Conservation (phyloP, 2,113 vertebrate genomes). For the Lepus timidus region DNA sequence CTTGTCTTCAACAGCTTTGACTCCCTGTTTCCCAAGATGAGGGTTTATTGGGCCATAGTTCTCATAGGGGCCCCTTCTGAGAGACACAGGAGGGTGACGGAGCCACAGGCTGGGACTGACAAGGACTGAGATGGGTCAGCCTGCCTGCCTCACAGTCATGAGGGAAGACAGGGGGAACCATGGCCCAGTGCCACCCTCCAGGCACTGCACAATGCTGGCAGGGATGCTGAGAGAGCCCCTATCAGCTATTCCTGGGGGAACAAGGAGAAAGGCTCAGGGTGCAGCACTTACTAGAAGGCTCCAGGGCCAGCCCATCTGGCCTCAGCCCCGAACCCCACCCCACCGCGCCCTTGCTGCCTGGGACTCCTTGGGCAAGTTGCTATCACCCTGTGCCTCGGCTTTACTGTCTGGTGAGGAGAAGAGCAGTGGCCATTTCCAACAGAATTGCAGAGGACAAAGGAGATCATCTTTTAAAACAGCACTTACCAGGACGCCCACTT, state of each 20-base stretch:
- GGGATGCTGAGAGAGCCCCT: neutral
- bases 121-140: neutral
- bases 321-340: too few relatives aligned
- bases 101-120: neutral
- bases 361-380: neutral
- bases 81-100: neutral
- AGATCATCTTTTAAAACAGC: neutral
- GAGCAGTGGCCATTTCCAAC: neutral
- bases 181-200: neutral
- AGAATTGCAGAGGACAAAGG: neutral
- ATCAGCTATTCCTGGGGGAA: too few relatives aligned
- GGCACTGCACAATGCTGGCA: too few relatives aligned
- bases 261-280: accelerated
- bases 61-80: neutral
- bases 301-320: neutral
- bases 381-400: neutral
- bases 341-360: neutral
- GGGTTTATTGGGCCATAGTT: neutral
- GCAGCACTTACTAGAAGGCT: neutral
- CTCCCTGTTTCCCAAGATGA: neutral
- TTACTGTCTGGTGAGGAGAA: neutral
- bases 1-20: neutral
- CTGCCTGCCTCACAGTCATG: neutral
- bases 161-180: neutral
- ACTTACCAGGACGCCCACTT: neutral